Evolutionary conservation across 2,888 invertebrate species (phyloP).

Genomic region (Phengaris alcon): DNA sequence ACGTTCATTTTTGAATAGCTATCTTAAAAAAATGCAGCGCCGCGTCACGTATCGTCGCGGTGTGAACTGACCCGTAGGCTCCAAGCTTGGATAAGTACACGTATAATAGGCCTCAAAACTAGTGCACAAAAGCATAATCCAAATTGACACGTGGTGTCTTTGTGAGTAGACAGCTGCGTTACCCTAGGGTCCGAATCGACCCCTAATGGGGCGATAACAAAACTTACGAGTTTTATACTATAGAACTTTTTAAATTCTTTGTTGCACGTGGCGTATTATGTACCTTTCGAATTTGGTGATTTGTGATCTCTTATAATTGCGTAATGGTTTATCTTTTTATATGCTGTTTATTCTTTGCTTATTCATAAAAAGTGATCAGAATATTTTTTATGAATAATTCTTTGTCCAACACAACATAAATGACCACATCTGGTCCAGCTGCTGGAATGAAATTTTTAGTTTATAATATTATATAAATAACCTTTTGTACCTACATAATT

Average conservation of each 20-base stretch:
- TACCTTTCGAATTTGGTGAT: neutral
- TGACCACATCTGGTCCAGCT: neutral
- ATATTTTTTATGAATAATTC: neutral
- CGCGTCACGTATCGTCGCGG: too few relatives aligned
- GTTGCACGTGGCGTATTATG: neutral
- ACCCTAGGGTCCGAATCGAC: constrained; percentile 12
- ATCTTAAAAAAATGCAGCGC: too few relatives aligned
- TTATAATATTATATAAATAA: too few relatives aligned
- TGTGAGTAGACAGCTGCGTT: constrained; percentile 30
- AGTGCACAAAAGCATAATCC: constrained; percentile 20
- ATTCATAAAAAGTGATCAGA: neutral
- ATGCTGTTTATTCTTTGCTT: neutral
- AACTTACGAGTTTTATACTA: constrained; percentile 26
- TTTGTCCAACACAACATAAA: neutral
- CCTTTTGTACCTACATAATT: too few relatives aligned
- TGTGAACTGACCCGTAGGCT: neutral
- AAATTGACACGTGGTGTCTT: constrained; percentile 21
- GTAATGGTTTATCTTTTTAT: neutral
- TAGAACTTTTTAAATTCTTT: constrained; percentile 6
- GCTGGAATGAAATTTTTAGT: neutral
- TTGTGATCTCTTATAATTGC: neutral
- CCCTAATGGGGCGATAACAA: constrained; percentile 35
- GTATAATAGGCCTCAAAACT: constrained; percentile 6
- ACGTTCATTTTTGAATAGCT: too few relatives aligned
- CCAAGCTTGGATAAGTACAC: neutral